Conservation (phyloP, 2,888 invertebrate genomes). For the Auanema sp. region DNA sequence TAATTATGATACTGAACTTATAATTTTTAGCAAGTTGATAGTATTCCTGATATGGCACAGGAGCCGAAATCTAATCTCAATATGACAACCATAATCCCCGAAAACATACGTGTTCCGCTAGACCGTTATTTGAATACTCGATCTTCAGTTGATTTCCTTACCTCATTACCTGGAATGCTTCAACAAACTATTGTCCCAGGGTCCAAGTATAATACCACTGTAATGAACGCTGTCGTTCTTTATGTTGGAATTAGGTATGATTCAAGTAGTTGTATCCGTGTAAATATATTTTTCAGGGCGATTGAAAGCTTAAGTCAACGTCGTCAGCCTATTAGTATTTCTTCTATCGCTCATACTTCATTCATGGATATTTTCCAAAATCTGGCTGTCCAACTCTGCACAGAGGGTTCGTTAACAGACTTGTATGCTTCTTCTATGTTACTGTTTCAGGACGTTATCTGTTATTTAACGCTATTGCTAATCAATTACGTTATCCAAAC, state of each 20-base stretch:
- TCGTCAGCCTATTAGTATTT: constrained; percentile 88
- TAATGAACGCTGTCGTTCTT: constrained; percentile 94
- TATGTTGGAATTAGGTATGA: constrained; percentile 77
- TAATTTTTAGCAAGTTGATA: constrained; percentile 54
- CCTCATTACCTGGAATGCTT: constrained; percentile 66
- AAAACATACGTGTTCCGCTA: constrained; percentile 72
- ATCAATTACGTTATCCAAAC: constrained; percentile 97
- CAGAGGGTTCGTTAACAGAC: constrained; percentile 77
- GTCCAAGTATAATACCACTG: constrained; percentile 87
- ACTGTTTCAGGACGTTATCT: constrained; percentile 76
- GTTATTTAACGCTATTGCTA: constrained; percentile 96
- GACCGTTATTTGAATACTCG: constrained; percentile 87
- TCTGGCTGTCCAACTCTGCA: constrained; percentile 93
- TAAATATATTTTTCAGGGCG: constrained; percentile 68
- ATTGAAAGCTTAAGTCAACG: constrained; percentile 87
- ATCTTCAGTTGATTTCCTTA: constrained; percentile 68
- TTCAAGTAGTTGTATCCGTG: background rate
- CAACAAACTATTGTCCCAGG: constrained; percentile 74
- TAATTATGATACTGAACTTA: constrained; percentile 10
- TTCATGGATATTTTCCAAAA: constrained; percentile 99
- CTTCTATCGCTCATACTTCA: constrained; percentile 95
- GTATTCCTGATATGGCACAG: constrained; percentile 59
- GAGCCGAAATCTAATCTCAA: constrained; percentile 60
- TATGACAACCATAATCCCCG: constrained; percentile 54
- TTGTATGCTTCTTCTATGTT: background rate